Conservation (phyloP, 2,888 invertebrate genomes). For the Morinoia aosen region DNA sequence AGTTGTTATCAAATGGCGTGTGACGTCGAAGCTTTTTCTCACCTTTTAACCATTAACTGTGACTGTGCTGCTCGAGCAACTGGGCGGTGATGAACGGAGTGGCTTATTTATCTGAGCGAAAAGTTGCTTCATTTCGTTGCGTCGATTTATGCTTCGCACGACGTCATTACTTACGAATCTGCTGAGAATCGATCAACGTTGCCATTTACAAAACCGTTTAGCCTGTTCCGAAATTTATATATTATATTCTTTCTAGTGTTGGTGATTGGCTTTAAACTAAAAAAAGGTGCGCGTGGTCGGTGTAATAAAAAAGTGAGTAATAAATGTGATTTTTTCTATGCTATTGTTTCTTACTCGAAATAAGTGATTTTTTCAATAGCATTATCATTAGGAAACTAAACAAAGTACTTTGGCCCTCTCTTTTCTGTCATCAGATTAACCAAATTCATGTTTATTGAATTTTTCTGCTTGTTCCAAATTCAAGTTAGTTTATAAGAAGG, state of each 20-base stretch:
- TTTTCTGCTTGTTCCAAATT: background rate
- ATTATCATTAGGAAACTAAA: no score
- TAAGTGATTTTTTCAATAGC: no score
- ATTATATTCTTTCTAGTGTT: background rate
- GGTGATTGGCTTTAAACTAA: background rate
- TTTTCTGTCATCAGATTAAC: background rate
- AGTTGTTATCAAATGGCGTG: slow-evolving; percentile 16
- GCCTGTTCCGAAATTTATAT: background rate
- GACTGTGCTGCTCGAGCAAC: background rate
- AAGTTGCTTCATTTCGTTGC: background rate
- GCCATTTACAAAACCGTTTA: background rate
- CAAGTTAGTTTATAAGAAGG: background rate
- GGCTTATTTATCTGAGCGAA: background rate
- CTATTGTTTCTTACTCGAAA: background rate
- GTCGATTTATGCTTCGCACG: background rate
- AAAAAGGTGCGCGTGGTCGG: background rate
- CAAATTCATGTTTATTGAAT: background rate
- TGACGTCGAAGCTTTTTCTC: background rate
- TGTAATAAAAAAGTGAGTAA: background rate
- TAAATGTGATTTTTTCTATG: no score
- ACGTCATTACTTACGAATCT: background rate
- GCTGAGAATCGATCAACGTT: background rate
- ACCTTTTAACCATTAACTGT: background rate
- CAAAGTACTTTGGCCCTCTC: background rate
- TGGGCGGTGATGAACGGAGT: background rate